Conservation (phyloP, 2,113 vertebrate genomes). For the Elephas maximus region DNA sequence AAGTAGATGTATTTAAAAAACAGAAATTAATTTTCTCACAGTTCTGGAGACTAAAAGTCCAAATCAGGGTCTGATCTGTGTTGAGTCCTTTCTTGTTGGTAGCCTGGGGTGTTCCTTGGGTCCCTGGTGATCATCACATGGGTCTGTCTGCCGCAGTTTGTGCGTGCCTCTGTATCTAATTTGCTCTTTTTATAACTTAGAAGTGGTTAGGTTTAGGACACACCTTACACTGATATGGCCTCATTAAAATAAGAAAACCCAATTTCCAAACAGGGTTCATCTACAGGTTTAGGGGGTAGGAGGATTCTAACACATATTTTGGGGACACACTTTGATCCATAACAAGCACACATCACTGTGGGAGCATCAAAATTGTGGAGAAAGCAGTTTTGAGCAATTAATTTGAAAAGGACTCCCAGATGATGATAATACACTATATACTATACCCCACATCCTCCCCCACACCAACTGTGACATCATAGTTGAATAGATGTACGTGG, state of each 20-base stretch:
- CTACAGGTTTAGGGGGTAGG: neutral
- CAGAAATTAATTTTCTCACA: neutral
- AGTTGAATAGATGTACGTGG: neutral
- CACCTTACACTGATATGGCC: neutral
- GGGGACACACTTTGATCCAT: neutral
- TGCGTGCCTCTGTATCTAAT: neutral
- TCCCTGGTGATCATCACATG: neutral
- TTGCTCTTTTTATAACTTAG: neutral
- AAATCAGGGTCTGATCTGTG: neutral
- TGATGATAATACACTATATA: neutral
- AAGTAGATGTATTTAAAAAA: neutral
- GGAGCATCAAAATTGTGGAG: neutral
- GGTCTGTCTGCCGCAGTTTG: neutral
- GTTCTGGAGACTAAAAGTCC: neutral
- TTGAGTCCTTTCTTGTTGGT: neutral
- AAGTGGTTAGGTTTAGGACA: neutral
- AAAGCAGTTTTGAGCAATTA: neutral
- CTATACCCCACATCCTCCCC: neutral
- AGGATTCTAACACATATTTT: neutral
- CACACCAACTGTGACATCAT: no score
- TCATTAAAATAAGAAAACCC: neutral
- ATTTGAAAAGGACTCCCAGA: neutral
- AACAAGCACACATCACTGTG: rapidly evolving
- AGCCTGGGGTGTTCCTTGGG: neutral
- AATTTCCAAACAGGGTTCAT: neutral